Conservation (phyloP, 2,113 vertebrate genomes). For the Labrus mixtus region DNA sequence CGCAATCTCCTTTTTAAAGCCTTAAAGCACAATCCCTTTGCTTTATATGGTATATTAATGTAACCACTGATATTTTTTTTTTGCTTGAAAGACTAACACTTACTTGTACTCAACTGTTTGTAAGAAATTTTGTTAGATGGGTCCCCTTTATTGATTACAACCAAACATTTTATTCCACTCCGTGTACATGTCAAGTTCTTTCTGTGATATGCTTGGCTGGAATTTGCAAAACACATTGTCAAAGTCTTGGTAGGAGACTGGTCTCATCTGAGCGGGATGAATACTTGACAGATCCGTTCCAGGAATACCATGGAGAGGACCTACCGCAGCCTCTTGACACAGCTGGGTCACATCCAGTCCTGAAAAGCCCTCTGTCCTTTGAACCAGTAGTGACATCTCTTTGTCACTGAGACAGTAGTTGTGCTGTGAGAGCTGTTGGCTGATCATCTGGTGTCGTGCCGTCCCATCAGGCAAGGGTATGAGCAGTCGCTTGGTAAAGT, state of each 20-base stretch:
- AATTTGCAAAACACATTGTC: slow-evolving; percentile 99
- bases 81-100: slow-evolving; percentile 81
- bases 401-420: slow-evolving; percentile 99
- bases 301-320: slow-evolving; percentile 93
- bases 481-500: slow-evolving; percentile 98
- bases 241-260: slow-evolving; percentile 99
- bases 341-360: slow-evolving; percentile 96
- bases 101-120: slow-evolving; percentile 33
- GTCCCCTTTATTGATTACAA: slow-evolving; percentile 92
- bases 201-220: slow-evolving; percentile 99
- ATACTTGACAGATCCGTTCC: slow-evolving; percentile 93
- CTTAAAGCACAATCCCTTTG: slow-evolving; percentile 81
- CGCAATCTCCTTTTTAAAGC: slow-evolving; percentile 86
- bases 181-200: slow-evolving; percentile 98
- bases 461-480: slow-evolving; percentile 97
- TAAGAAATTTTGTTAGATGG: slow-evolving; percentile 27
- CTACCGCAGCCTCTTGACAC: slow-evolving; percentile 96
- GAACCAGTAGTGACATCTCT: slow-evolving; percentile 97
- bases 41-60: slow-evolving; percentile 77
- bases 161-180: slow-evolving; percentile 99
- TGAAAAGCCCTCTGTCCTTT: slow-evolving; percentile 98
- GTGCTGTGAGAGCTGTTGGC: slow-evolving; percentile 98
- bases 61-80: slow-evolving; percentile 84
- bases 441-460: slow-evolving; percentile 99
- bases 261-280: slow-evolving; percentile 96